Evolutionary conservation across 2,113 vertebrate species (phyloP), one percentile per base, ranked within the genome.

Genomic region (Scopus umbretta): DNA sequence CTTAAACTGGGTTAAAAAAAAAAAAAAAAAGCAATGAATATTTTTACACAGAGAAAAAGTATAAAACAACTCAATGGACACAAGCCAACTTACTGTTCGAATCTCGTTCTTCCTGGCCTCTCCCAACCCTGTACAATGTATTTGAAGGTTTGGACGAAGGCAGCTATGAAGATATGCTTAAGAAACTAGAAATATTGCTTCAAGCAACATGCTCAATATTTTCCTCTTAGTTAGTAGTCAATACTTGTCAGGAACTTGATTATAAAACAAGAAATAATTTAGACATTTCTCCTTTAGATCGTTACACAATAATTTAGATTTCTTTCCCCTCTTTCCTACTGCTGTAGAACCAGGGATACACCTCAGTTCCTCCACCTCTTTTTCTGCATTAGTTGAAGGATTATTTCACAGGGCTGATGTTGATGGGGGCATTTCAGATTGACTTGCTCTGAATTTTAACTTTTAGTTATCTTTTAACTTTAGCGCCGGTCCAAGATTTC

Each of bases 201-300:
- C 91, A 97, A 98, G 96, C 94, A 95, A 95, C 84, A 36, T 91
- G 84, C 45, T 96, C 80, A 95, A 21, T 94, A 94, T 86, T 95
- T 93, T 93, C 83, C 71, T 89, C 70, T 91, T 92, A 53, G 80
- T 95, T 94, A 97, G 94, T 86, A 94, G 83, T 92, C 92, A 92
- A 91, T 89, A 91, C 90, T 87, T 76, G 90, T 90, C 83, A 90
- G 62, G 76, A 92, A 81, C 67, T 68, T 47, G 19, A 88, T 72
- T 88, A 80, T 49, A 94, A 86, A 93, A 84, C 71, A 70, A 72
- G 91, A 96, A 93, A 96, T 96, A 94, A 97, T 93, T 96, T 96
- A 97, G 94, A 93, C 72, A 59, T 88, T 81, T 90, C 80, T 94
- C 86, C 71, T 90, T 66, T 94, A 96, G 92, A 59, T 66, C 86